Conservation (phyloP, 2,888 invertebrate species). For the Sepiola atlantica region DNA sequence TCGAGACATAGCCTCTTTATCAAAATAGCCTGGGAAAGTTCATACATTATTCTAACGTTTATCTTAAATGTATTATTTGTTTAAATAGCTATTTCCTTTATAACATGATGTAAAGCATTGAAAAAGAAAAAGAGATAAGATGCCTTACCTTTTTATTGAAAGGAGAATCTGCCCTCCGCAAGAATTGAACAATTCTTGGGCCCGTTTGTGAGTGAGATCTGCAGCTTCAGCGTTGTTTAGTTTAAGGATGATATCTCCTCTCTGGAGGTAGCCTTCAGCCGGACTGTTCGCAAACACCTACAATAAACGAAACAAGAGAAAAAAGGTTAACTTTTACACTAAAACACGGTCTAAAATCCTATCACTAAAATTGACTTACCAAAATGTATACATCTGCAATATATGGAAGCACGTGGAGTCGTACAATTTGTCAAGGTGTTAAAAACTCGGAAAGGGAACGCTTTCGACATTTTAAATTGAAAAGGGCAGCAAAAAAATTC, state of each 20-base stretch:
- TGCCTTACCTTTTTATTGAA: conserved; percentile 67
- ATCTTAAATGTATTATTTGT: too few relatives aligned
- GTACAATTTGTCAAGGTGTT: too few relatives aligned
- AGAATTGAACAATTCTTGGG: conserved; percentile 80
- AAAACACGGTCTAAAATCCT: background rate
- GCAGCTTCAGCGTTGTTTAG: conserved; percentile 91
- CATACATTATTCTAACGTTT: too few relatives aligned
- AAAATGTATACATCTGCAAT: too few relatives aligned
- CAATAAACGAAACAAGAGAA: conserved; percentile 53
- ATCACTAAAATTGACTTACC: too few relatives aligned
- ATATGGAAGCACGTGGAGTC: too few relatives aligned
- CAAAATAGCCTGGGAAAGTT: too few relatives aligned
- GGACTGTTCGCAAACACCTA: conserved; percentile 92
- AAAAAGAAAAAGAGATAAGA: background rate
- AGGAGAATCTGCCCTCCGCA: conserved; percentile 72
- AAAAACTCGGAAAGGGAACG: too few relatives aligned
- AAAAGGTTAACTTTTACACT: background rate
- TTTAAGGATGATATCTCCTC: conserved; percentile 92
- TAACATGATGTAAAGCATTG: background rate
- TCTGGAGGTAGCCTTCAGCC: conserved; percentile 87
- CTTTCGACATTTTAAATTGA: too few relatives aligned
- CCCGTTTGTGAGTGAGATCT: conserved; percentile 91
- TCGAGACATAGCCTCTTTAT: too few relatives aligned
- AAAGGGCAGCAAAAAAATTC: too few relatives aligned
- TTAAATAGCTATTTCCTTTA: background rate